Conservation (phyloP, 2,888 invertebrate genomes). For the Tachina grossa region DNA sequence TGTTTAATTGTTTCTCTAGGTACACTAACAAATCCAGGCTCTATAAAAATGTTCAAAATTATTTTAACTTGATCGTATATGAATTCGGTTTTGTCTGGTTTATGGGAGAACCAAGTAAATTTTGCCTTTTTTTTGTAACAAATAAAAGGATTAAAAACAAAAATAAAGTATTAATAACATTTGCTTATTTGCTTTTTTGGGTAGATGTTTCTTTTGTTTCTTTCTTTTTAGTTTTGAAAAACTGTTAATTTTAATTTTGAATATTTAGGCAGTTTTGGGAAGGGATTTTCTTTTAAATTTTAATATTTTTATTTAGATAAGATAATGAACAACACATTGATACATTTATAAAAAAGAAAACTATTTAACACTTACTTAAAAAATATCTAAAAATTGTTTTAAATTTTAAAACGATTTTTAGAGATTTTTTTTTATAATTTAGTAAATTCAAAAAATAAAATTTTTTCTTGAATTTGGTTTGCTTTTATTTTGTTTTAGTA, state of each 20-base stretch:
- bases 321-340: constrained; percentile 69
- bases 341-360: constrained; percentile 70
- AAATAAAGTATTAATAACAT: constrained; percentile 65
- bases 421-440: constrained; percentile 34
- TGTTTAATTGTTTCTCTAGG: constrained; percentile 70
- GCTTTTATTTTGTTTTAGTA: constrained; percentile 25
- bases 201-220: constrained; percentile 44
- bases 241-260: constrained; percentile 65
- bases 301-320: constrained; percentile 49
- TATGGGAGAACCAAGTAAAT: constrained; percentile 21
- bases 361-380: constrained; percentile 65
- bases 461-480: constrained; percentile 45
- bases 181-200: constrained; percentile 20
- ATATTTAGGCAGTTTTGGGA: constrained; percentile 62
- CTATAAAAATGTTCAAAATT: constrained; percentile 75
- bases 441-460: constrained; percentile 33
- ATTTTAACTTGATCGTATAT: constrained; percentile 23
- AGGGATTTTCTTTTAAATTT: constrained; percentile 55
- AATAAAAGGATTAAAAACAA: constrained; percentile 62
- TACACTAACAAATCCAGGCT: constrained; percentile 82
- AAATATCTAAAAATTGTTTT: constrained; percentile 57
- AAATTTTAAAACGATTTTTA: constrained; percentile 43
- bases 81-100: constrained; percentile 29
- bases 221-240: constrained; percentile 55
- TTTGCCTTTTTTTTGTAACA: constrained; percentile 48